Conservation (phyloP, 2,888 invertebrate genomes). For the Fragum fragum region DNA sequence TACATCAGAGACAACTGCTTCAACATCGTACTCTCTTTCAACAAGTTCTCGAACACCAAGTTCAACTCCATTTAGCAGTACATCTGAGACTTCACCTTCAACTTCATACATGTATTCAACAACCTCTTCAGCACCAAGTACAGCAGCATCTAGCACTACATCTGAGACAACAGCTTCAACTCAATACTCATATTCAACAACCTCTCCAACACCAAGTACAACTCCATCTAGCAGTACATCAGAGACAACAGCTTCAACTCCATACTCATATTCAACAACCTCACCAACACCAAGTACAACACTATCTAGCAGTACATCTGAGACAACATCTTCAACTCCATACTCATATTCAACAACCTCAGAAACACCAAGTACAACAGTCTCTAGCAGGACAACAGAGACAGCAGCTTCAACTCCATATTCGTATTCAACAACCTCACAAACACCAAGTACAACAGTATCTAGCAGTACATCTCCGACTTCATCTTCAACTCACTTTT, state of each 20-base stretch:
- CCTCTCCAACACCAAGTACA: neutral
- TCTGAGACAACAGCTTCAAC: constrained; percentile 1
- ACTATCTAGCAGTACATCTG: neutral
- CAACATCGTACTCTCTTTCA: too few species aligned
- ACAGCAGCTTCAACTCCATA: neutral
- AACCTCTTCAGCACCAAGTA: neutral
- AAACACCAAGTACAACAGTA: neutral
- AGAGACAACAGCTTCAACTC: neutral
- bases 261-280: neutral
- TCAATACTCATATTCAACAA: neutral
- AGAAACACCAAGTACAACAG: neutral
- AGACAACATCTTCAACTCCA: neutral
- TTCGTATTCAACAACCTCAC: neutral
- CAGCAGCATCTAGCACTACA: constrained; percentile 5
- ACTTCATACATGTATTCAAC: neutral
- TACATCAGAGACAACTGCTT: neutral
- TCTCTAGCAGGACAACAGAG: neutral
- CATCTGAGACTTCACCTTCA: neutral
- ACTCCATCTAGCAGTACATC: neutral
- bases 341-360: neutral
- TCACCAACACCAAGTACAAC: too few species aligned
- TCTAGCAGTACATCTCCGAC: neutral
- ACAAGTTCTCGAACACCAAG: neutral
- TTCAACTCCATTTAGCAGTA: neutral
- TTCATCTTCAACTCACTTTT: neutral